These are phyloP conservation scores for Morpho achilles DNA, from an alignment of 2,888 invertebrate species.

Conservation along the genomic window DNA sequence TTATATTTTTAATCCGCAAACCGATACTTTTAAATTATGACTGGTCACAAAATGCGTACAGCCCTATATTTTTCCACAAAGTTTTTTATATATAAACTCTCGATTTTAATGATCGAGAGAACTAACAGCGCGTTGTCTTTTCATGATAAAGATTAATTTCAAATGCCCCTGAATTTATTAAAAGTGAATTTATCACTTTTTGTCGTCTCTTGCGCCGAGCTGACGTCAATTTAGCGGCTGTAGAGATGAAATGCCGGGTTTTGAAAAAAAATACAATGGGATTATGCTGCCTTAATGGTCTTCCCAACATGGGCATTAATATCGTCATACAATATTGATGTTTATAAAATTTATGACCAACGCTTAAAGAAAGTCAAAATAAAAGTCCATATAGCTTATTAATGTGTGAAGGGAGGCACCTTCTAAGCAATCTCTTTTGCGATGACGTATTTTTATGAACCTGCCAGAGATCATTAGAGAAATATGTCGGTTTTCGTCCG, in stretches of 20 bases:
- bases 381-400: conserved; percentile 65
- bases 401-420: conserved; percentile 76
- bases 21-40: conserved; percentile 1
- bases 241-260: conserved; percentile 49
- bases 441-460: conserved; percentile 68
- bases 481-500: conserved; percentile 57
- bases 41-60: conserved; percentile 3
- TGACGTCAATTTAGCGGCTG: conserved; percentile 63
- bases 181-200: conserved; percentile 47
- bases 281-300: conserved; percentile 73
- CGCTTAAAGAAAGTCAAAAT: conserved; percentile 43
- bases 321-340: conserved; percentile 77
- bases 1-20: conserved; percentile 1
- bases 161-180: conserved; percentile 24
- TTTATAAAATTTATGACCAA: conserved; percentile 69
- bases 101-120: conserved; percentile 2
- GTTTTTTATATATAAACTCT: conserved; percentile 3
- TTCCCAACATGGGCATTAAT: conserved; percentile 76
- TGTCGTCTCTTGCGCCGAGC: conserved; percentile 29
- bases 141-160: conserved; percentile 23
- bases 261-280: conserved; percentile 70
- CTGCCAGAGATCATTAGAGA: conserved; percentile 63
- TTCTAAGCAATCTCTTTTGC: conserved; percentile 47
- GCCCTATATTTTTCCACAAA: conserved; percentile 6
- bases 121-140: conserved; percentile 8